Evolutionary conservation across 2,797 vertebrate species (phyloP), one percentile per base, ranked within the genome.

Genomic region (Coregonus ussuriensis): DNA sequence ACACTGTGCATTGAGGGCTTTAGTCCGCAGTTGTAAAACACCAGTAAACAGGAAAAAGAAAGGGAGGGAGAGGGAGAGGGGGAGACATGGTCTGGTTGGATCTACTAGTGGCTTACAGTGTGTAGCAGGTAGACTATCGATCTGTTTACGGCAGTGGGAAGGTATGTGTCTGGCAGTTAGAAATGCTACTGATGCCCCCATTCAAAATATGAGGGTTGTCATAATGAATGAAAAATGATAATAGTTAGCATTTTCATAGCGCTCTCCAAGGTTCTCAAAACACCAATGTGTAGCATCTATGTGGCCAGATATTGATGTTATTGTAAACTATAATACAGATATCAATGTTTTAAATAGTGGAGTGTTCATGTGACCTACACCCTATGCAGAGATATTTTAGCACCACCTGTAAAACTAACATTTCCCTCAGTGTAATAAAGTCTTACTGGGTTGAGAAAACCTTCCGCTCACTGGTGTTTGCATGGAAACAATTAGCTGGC

Each of bases 21-120:
- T 31, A 74, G 81, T 4, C 79, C 37, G 41, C 14, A 66, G 72
- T 59, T 83, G 72, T 83, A 83, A 81, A 85, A 89, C 73, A 77
- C 66, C 82, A 72, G 63, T 65, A 68, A 29, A 33, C 69, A 52
- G 53, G 33, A 35, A 56, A 35, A 18, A 71, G 35, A 51, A 14
- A 52, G 59, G 13, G 2, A 31, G 37, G 1, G 62, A 74, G 71
- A 21, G 47, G 35, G 21, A 13, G 51, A 56, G n/a, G 15, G 66
- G 74, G 68, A 41, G 71, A 37, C n/a, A 56, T 56, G 54, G 16
- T 56, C 54, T 56, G 54, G 16, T 18, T 56, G 56, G 5, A 59
- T 59, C 15, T 21, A 59, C 16, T 21, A 5, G 56, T n/a, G 56
- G 7, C 56, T 18, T 18, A 21, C 56, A n/a, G 18, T 16, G 56